These are phyloP conservation scores for Cricetomys ansorgei DNA, from an alignment of 2,113 vertebrate genomes.

Conservation along the genomic window DNA sequence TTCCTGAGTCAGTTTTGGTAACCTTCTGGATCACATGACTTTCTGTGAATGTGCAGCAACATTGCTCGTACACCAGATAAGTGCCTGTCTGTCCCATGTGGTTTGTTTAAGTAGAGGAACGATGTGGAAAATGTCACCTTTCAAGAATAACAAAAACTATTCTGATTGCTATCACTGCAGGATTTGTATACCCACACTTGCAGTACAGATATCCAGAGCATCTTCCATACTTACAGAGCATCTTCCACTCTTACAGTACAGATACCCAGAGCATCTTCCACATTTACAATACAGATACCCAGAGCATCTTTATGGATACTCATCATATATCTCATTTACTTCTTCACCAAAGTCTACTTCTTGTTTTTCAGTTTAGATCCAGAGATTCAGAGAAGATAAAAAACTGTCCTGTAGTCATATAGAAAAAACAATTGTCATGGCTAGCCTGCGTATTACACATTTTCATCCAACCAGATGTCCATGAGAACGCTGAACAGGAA, in stretches of 20 bases:
- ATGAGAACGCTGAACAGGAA: neutral
- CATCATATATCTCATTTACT: neutral
- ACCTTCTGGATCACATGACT: conserved; percentile 84
- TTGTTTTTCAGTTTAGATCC: neutral
- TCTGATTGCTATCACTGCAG: neutral
- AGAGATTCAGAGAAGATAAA: conserved; percentile 18
- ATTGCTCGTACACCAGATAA: neutral
- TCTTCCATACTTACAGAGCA: neutral
- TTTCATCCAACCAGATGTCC: neutral
- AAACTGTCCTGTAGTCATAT: conserved; percentile 40
- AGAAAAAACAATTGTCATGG: neutral
- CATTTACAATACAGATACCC: neutral
- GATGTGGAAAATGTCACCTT: neutral
- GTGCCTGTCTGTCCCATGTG: neutral
- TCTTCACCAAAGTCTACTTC: neutral
- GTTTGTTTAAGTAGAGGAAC: conserved; percentile 47
- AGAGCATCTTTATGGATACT: neutral
- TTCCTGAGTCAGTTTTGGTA: conserved; percentile 81
- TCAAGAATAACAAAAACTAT: neutral
- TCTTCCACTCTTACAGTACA: neutral
- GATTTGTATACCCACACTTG: neutral
- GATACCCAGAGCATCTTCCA: neutral
- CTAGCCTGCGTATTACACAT: neutral
- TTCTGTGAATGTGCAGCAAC: conserved; percentile 25
- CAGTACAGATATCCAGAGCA: neutral